phyloP scores from a whole-genome alignment of 1,140 invertebrate species.

The Eciton burchellii region DNA sequence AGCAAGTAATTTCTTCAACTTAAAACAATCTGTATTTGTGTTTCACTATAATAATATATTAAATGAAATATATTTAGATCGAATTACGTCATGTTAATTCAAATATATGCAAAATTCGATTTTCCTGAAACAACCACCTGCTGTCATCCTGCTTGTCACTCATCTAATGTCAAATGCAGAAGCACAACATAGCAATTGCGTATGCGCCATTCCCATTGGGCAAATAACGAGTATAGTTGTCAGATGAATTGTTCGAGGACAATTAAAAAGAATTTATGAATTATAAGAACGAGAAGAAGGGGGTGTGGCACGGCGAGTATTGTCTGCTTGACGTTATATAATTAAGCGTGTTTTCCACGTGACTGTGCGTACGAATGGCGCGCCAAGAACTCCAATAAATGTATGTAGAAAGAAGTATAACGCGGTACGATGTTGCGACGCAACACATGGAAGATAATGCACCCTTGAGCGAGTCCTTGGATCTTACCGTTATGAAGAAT shows the following conservation, averaged over 20 bases:
- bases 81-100: not conserved
- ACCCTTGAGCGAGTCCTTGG: not conserved
- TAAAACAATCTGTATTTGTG: too few species aligned
- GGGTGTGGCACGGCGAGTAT: conserved; percentile 78
- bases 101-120: not conserved
- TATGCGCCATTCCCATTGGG: not conserved
- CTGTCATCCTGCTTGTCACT: not conserved
- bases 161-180: not conserved
- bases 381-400: conserved; percentile 58
- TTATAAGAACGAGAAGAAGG: conserved; percentile 46
- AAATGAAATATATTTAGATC: not conserved
- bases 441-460: not conserved
- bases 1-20: too few species aligned
- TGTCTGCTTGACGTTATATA: conserved; percentile 79
- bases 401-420: conserved; percentile 62
- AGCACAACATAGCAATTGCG: not conserved
- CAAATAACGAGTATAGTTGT: not conserved
- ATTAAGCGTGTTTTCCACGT: conserved; percentile 81
- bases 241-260: not conserved
- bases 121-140: conserved; percentile 34
- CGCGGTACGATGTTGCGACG: conserved; percentile 11
- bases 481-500: too few species aligned
- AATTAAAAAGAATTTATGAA: not conserved
- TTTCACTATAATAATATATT: not conserved
- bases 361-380: conserved; percentile 70